Percentiles rank a stretch among this genome's conserved stretches.
These are phyloP conservation scores for Acanthosepion esculentum DNA, from an alignment of 2,888 invertebrate genomes.

Conservation along the genomic window DNA sequence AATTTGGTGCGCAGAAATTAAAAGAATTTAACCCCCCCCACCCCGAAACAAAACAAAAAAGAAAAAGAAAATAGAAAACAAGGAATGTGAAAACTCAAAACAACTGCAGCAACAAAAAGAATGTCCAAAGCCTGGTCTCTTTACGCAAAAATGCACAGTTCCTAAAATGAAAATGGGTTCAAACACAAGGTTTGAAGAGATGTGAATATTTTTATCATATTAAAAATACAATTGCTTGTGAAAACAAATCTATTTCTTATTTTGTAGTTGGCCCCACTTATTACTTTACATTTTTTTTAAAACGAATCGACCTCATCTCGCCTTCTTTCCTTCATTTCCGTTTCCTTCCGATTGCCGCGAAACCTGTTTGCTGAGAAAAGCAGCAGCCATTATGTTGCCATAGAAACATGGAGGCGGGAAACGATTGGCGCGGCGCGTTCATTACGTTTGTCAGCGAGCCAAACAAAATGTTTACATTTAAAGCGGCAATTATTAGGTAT, in stretches of 20 bases:
- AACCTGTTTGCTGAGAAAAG: neutral
- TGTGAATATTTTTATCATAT: no score
- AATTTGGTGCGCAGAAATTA: no score
- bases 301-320: neutral
- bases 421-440: neutral
- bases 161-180: neutral
- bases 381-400: conserved; percentile 6
- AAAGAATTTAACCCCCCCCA: no score
- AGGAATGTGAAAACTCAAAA: no score
- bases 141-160: neutral
- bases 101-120: no score
- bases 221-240: neutral
- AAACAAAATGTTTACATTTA: neutral
- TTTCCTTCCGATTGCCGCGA: neutral
- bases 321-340: neutral
- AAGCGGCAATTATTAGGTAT: neutral
- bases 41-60: no score
- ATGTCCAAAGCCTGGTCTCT: no score
- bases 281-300: neutral
- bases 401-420: neutral
- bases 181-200: neutral
- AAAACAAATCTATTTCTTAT: neutral
- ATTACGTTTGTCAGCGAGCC: neutral
- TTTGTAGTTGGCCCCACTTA: neutral
- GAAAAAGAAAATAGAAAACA: no score